Base-by-base conservation (phyloP, 2,113 vertebrate species). In the Aplodontia rufa region DNA sequence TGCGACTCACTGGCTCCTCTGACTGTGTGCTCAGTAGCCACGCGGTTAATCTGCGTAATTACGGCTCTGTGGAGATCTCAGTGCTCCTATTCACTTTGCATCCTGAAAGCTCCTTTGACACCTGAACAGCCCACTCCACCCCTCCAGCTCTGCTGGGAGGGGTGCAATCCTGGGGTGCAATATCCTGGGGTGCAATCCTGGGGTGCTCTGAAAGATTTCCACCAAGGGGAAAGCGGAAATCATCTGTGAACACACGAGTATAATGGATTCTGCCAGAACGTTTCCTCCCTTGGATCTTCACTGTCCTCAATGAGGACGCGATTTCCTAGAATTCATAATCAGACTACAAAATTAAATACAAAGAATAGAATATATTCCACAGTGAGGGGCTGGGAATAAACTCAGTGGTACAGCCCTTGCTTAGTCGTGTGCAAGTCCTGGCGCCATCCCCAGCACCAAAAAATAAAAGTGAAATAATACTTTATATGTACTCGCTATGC, bases 81-180 rank as follows among this genome's bases (percentile, higher is more conserved):
- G 91, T 87, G 79, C 78, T 68, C 3, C 45, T 71, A 74, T 79
- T 91, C 81, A 68, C 83, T 89, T 42, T 64, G 58, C 64, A 87
- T 93, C 91, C 79, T 90, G 84, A 93, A 96, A 96, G 95, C 11
- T 62, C 78, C 64, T 94, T 87, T 87, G 74, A 94, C 93, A 84
- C 49, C 91, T 58, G 79, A 95, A 74, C 32, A 89, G 69, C 64
- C 93, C 47, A 17, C 75, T 84, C 71, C 20, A 40, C 37, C 28
- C 72, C 90, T 76, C 83, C 35, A n/a, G 88, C 76, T 92, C 84
- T 3, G 2, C 22, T 24, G 60, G 85, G 72, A 88, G 84, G 83
- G 72, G 35, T 81, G 71, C n/a, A 68, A 11, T 68, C 84, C 49
- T 42, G 24, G 32, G 12, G 53, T n/a, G n/a, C n/a, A n/a, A n/a